Conservation (phyloP, 2,797 vertebrate species). For the Enteromius trimaculatus region DNA sequence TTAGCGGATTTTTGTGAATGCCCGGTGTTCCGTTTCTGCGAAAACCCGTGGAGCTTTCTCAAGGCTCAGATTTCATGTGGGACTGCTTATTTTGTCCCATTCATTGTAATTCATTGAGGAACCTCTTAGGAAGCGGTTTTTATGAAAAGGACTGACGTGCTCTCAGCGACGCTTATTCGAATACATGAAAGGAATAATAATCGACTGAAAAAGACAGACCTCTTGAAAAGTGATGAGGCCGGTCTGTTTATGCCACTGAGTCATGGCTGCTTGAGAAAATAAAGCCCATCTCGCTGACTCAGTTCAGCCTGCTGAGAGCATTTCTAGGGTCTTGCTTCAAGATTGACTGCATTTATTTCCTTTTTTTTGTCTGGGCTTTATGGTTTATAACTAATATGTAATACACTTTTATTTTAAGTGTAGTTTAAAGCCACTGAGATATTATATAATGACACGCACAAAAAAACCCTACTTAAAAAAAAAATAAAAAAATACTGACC, state of each 20-base stretch:
- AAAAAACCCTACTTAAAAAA: not conserved
- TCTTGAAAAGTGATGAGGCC: constrained; percentile 25
- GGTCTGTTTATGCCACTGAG: constrained; percentile 13
- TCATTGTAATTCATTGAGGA: not conserved
- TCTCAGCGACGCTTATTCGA: constrained; percentile 6
- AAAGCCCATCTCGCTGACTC: not conserved
- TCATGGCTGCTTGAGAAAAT: constrained; percentile 21
- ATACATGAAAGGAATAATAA: constrained; percentile 12
- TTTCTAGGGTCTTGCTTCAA: not conserved
- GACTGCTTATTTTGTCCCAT: not conserved
- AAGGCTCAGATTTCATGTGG: not conserved
- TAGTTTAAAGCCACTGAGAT: not conserved
- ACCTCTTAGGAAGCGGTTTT: not conserved
- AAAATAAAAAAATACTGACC: too few species aligned
- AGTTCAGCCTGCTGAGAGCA: not conserved
- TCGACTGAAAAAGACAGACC: not conserved
- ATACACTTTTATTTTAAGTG: not conserved
- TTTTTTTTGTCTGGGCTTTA: not conserved
- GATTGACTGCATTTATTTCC: not conserved
- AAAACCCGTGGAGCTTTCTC: not conserved
- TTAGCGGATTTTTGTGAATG: constrained; percentile 6
- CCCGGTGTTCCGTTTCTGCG: not conserved
- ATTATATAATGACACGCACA: not conserved
- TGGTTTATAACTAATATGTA: not conserved
- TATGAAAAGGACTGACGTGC: constrained; percentile 3